Percentiles rank a stretch among this genome's conserved stretches.
Conservation (phyloP, 2,113 vertebrate species). For the Ctenomys sociabilis region DNA sequence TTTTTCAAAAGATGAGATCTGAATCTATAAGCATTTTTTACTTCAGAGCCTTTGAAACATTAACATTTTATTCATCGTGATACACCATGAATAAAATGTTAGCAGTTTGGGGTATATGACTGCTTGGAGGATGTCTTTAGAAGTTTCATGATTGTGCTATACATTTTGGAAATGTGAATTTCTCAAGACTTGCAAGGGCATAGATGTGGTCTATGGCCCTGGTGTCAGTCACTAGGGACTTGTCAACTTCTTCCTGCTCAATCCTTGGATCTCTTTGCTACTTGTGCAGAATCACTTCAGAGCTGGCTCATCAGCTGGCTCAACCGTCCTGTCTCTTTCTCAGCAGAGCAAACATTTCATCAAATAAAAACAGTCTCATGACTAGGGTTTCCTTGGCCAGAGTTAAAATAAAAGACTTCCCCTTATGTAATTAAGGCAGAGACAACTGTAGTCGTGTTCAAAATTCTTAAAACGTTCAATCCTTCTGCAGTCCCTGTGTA, state of each 20-base stretch:
- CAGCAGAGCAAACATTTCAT: conserved; percentile 78
- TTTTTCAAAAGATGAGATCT: conserved; percentile 67
- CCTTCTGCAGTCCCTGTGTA: conserved; percentile 50
- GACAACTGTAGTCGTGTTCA: conserved; percentile 71
- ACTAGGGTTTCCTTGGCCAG: conserved; percentile 75
- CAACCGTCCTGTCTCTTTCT: conserved; percentile 58
- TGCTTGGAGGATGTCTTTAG: conserved; percentile 74
- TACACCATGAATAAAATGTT: conserved; percentile 71
- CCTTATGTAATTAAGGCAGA: conserved; percentile 74
- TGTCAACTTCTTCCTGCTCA: conserved; percentile 61
- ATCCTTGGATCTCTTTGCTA: conserved; percentile 70
- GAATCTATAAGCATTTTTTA: conserved; percentile 69
- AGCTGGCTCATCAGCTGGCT: conserved; percentile 59
- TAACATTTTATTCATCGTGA: conserved; percentile 74
- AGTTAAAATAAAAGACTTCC: conserved; percentile 81
- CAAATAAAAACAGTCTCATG: conserved; percentile 79
- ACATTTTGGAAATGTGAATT: conserved; percentile 79
- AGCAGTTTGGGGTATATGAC: conserved; percentile 61
- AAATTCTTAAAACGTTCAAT: conserved; percentile 73
- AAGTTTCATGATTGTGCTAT: conserved; percentile 72
- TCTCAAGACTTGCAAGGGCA: conserved; percentile 77
- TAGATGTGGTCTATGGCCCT: conserved; percentile 73
- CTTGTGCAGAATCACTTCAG: conserved; percentile 73
- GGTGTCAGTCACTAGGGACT: conserved; percentile 72
- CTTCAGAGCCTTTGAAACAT: conserved; percentile 75